Evolutionary conservation across 2,113 vertebrate genomes (phyloP).

Genomic region (Aythya baeri): DNA sequence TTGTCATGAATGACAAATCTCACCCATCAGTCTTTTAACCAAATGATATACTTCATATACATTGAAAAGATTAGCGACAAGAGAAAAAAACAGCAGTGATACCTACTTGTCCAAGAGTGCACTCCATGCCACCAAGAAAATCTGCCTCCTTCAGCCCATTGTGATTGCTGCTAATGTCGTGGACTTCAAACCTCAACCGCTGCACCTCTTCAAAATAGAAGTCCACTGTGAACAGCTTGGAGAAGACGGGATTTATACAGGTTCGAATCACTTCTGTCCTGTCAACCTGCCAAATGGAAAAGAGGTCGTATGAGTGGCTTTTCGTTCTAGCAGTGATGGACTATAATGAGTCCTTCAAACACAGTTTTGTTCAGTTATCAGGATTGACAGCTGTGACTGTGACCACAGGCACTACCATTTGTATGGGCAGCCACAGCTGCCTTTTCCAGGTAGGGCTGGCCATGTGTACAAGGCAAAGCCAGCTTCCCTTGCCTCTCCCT

Average conservation of each 20-base stretch:
- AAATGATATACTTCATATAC: not conserved
- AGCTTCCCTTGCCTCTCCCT: not conserved
- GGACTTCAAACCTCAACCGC: slow-evolving; percentile 91
- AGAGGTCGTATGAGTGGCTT: not conserved
- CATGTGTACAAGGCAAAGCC: not conserved
- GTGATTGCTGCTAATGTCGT: slow-evolving; percentile 91
- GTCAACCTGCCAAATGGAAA: slow-evolving; percentile 85
- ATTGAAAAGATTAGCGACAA: fast-evolving
- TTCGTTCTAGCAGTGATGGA: not conserved
- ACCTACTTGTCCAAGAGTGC: slow-evolving; percentile 92
- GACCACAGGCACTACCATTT: not conserved
- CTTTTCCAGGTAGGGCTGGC: not conserved
- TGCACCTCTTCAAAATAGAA: slow-evolving; percentile 98
- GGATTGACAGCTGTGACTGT: not conserved
- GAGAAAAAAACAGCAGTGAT: not conserved
- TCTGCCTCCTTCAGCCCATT: slow-evolving; percentile 90
- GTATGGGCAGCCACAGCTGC: not conserved
- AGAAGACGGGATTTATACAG: slow-evolving; percentile 92
- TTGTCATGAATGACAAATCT: not conserved
- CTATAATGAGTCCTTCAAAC: not conserved
- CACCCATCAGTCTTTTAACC: not conserved
- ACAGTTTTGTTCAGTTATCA: not conserved
- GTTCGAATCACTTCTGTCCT: slow-evolving; percentile 95
- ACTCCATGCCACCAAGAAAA: slow-evolving; percentile 94
- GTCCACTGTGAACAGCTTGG: slow-evolving; percentile 94